Evolutionary conservation across 2,797 vertebrate species (phyloP).

Genomic region (Falco cherrug): DNA sequence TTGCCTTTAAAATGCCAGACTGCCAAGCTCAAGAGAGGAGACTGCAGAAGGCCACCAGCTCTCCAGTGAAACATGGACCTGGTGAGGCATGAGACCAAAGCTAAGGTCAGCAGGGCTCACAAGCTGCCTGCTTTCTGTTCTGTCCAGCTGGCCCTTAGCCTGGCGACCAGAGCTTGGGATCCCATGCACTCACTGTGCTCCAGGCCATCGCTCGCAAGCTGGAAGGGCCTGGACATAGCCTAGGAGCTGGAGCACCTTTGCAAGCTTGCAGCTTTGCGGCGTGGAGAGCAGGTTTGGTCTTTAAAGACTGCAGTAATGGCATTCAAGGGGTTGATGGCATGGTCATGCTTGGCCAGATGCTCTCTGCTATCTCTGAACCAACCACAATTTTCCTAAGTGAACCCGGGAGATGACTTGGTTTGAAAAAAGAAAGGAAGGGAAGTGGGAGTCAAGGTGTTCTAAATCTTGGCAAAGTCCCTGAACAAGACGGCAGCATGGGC

Average conservation of each 20-base stretch:
- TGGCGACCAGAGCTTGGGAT: background rate
- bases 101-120: background rate
- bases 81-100: background rate
- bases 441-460: background rate
- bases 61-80: background rate
- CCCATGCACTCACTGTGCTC: background rate
- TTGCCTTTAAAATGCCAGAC: background rate
- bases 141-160: background rate
- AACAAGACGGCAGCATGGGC: fast-evolving
- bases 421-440: background rate
- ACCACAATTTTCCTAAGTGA: background rate
- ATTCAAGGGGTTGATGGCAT: background rate
- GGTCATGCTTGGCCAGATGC: background rate
- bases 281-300: background rate
- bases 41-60: background rate
- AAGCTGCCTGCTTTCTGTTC: background rate
- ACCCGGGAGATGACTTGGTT: background rate
- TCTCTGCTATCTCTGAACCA: background rate
- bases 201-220: background rate
- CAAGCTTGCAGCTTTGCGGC: background rate
- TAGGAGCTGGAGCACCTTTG: background rate
- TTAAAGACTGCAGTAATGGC: background rate
- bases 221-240: background rate
- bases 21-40: background rate
- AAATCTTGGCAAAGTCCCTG: background rate